phyloP scores from a whole-genome alignment of 2,797 vertebrate genomes.

The Tragelaphus oryx region DNA sequence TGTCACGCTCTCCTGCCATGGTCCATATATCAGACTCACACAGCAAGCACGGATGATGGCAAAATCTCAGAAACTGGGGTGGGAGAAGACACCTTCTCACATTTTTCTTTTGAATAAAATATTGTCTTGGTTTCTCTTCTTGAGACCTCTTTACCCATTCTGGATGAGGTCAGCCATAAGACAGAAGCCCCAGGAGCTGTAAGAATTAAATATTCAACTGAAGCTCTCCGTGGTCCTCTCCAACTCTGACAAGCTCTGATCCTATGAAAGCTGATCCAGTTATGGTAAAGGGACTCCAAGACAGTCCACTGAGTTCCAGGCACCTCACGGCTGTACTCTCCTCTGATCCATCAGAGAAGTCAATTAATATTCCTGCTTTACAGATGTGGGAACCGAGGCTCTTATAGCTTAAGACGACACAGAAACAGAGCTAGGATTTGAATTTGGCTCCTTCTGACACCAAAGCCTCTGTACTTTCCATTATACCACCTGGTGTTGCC shows the following conservation, averaged over 20 bases:
- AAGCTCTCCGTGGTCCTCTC: neutral
- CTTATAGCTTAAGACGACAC: neutral
- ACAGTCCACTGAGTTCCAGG: neutral
- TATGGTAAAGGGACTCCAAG: neutral
- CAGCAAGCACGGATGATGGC: neutral
- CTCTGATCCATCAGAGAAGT: fast-evolving
- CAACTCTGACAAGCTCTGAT: neutral
- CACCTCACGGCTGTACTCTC: neutral
- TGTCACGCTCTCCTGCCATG: neutral
- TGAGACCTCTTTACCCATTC: neutral
- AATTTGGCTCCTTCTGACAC: neutral
- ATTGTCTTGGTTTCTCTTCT: neutral
- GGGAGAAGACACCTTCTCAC: neutral
- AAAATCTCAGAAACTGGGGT: neutral
- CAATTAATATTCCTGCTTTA: neutral
- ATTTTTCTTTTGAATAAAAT: constrained; percentile 11
- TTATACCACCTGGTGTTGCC: fast-evolving
- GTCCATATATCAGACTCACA: neutral
- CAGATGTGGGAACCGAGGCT: neutral
- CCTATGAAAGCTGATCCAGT: neutral
- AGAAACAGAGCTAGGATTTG: neutral
- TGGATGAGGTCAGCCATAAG: constrained; percentile 43
- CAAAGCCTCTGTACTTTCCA: neutral
- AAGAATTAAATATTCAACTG: neutral
- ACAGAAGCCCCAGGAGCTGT: neutral